Base-by-base conservation (phyloP, 2,113 vertebrate genomes). In the Corythornis cristatus region DNA sequence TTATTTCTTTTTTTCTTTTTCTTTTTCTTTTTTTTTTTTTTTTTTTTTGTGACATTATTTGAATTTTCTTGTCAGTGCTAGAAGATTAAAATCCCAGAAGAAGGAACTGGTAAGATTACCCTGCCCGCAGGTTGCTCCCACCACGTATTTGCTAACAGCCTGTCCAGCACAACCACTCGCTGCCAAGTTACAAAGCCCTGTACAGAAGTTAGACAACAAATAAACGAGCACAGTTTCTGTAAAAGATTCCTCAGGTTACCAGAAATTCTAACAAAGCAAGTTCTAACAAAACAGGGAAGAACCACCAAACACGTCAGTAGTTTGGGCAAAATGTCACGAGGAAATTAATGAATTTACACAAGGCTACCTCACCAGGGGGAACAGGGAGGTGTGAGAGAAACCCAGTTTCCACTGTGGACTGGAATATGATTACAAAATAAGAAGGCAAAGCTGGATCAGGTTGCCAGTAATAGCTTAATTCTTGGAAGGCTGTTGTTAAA, bases 401-500 rank as follows among this genome's bases (percentile, higher is more conserved):
- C 85, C 21, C 85, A 68, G 37, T 17, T 90, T 81, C 57, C 48
- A 64, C 45, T 37, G 43, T 35, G 15, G 53, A 61, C 35, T 29
- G 13, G 23, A 96, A 86, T 81, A 83, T 12, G n/a, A 93, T 74
- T 89, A 88, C 40, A 77, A 91, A 95, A 80, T 74, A 88, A 87
- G 82, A 84, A 87, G 58, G 60, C 8, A 86, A 80, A 93, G 88
- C 40, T 60, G 31, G 31, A 93, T 88, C 75, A 35, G 35, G 33
- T 89, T 93, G 88, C 31, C 15, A 88, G 43, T 26, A 77, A 64
- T 6, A 89, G 79, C 50, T 71, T 86, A 92, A 90, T 93, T 91
- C 88, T 91, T 94, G 64, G 74, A 93, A 93, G 62, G 75, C 21
- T 87, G 67, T 70, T 89, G 65, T 4, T 87, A 62, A 95, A 96